phyloP scores from a whole-genome alignment of 2,888 invertebrate genomes.

The Habrosyne pyritoides region DNA sequence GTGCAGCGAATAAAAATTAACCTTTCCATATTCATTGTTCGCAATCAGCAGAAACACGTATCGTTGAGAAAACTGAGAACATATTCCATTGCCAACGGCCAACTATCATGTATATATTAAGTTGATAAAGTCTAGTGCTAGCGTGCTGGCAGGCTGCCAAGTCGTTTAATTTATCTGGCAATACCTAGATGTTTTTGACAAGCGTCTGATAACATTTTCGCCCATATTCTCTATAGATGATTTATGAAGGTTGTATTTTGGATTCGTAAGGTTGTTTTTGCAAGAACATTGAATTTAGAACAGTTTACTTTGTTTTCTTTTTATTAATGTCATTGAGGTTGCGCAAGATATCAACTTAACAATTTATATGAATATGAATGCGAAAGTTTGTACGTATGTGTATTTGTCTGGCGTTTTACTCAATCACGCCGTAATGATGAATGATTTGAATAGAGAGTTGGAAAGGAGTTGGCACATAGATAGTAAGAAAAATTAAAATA shows the following conservation, averaged over 20 bases:
- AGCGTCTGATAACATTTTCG: slow-evolving; percentile 22
- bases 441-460: too few species aligned
- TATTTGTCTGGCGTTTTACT: too few species aligned
- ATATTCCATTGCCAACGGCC: not conserved
- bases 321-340: too few species aligned
- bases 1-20: too few species aligned
- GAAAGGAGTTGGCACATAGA: too few species aligned
- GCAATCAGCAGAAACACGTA: not conserved
- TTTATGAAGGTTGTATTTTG: not conserved
- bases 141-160: slow-evolving; percentile 31
- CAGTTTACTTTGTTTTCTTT: too few species aligned
- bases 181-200: slow-evolving; percentile 31
- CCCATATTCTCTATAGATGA: slow-evolving; percentile 5
- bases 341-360: too few species aligned
- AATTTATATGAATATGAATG: too few species aligned
- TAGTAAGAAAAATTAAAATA: too few species aligned
- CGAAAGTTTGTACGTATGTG: too few species aligned
- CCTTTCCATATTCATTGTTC: not conserved
- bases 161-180: slow-evolving; percentile 30
- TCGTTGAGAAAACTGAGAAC: not conserved
- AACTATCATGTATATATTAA: not conserved
- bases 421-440: too few species aligned
- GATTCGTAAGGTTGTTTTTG: too few species aligned
- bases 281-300: not conserved
- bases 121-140: not conserved